Base-by-base conservation (phyloP, 37 sponge, comb jelly and placozoan genomes). In the Ianthella basta region DNA sequence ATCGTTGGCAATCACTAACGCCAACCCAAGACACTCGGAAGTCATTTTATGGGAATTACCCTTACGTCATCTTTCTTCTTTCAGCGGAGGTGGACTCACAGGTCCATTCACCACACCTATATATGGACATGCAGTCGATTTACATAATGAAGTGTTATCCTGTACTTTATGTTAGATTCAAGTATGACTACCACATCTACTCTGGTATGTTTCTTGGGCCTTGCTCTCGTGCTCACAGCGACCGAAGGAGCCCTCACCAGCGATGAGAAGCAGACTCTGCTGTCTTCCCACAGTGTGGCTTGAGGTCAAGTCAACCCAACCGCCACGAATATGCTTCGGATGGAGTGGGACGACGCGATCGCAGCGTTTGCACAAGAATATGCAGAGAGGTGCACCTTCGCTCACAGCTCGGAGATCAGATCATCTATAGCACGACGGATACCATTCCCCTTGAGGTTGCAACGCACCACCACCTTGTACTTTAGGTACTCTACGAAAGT, bases 1-100 rank as follows among this genome's bases (percentile, higher is more conserved):
- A 35, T 70, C 72, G 72, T 70, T 70, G 72, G 72, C 72, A 21
- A 70, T 70, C 4, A 70, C 37, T 10, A 70, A 10, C 20, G 20
- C 32, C 4, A 27, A 4, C 29, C 72, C 72, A 35, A 70, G 72
- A 70, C 14, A 70, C 21, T 57, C 59, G n/a, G n/a, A n/a, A n/a
- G 27, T 13, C 63, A 27, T 27, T 61, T 61, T 23, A 29, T 12
- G n/a, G 63, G 13, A 13, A 27, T 61, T 27, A 56, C 25, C 63
- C 4, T 29, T 61, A 44, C 50, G 50, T 44, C 50, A 44, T 44
- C 50, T n/a, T n/a, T n/a, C n/a, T n/a, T n/a, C n/a, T n/a, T n/a
- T n/a, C n/a, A n/a, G n/a, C n/a, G n/a, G n/a, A n/a, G n/a, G n/a
- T n/a, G n/a, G n/a, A n/a, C n/a, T n/a, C n/a, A n/a, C n/a, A n/a